These are phyloP conservation scores for Ptychoptera contaminata DNA, from an alignment of 2,888 invertebrate species.

Conservation along the genomic window DNA sequence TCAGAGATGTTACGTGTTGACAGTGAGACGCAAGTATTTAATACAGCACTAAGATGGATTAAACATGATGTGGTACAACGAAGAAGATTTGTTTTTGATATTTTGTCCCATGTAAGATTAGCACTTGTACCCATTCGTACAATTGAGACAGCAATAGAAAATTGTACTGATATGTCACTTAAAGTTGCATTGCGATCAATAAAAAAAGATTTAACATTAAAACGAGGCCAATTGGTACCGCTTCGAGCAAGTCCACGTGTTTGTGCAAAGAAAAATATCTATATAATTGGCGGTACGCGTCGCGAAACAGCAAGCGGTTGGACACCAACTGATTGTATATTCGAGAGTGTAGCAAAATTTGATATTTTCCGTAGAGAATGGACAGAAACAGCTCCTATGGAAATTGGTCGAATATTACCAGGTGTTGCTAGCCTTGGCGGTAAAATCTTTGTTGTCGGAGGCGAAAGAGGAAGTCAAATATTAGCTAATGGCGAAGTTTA, in stretches of 20 bases:
- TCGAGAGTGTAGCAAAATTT: constrained; percentile 69
- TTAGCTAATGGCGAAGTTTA: constrained; percentile 75
- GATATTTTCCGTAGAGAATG: constrained; percentile 52
- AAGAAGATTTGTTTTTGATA: constrained; percentile 71
- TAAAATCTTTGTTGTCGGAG: constrained; percentile 79
- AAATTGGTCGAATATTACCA: constrained; percentile 71
- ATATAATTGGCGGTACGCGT: constrained; percentile 78
- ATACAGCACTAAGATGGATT: constrained; percentile 78
- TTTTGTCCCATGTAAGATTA: constrained; percentile 64
- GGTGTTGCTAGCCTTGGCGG: constrained; percentile 74
- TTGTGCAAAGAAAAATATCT: constrained; percentile 73
- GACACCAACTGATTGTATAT: constrained; percentile 67
- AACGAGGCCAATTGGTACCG: constrained; percentile 61
- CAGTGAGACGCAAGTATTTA: constrained; percentile 77
- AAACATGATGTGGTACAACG: constrained; percentile 62
- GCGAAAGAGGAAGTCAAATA: constrained; percentile 80
- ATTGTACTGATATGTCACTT: constrained; percentile 65
- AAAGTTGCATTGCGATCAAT: constrained; percentile 67
- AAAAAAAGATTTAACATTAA: constrained; percentile 56
- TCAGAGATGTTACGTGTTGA: constrained; percentile 80
- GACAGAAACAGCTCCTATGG: constrained; percentile 67
- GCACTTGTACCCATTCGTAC: constrained; percentile 67
- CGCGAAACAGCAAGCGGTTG: constrained; percentile 58
- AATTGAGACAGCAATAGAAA: constrained; percentile 59
- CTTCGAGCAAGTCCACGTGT: constrained; percentile 62